A percentile compares a stretch with the other conserved stretches of the same genome.
These are phyloP conservation scores for Nomia melanderi DNA, from an alignment of 1,140 invertebrate species.

Conservation along the genomic window DNA sequence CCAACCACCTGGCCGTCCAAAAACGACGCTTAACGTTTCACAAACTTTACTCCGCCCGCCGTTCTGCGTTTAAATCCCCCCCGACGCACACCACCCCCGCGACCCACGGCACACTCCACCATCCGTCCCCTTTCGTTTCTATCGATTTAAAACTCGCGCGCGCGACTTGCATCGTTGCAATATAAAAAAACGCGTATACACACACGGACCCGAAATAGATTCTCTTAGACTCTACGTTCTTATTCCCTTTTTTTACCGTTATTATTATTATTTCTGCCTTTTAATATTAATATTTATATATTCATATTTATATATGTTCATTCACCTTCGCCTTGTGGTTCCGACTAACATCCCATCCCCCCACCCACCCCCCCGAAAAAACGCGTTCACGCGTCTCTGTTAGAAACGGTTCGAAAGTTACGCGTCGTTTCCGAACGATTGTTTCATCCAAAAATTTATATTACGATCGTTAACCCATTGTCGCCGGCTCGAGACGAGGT, in stretches of 20 bases:
- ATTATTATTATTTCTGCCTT: slow-evolving; percentile 38
- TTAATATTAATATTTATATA: slow-evolving; percentile 40
- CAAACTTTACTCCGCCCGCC: background rate
- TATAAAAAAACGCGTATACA: slow-evolving; percentile 77
- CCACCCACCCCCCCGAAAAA: too few relatives aligned
- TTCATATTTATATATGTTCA: slow-evolving; percentile 46
- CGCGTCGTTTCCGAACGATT: too few relatives aligned
- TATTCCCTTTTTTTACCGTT: slow-evolving; percentile 20
- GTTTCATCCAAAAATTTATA: too few relatives aligned
- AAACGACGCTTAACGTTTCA: slow-evolving; percentile 6
- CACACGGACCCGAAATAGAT: slow-evolving; percentile 72
- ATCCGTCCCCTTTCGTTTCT: slow-evolving; percentile 1
- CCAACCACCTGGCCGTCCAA: slow-evolving; percentile 6
- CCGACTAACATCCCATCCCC: too few relatives aligned
- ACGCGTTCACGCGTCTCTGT: too few relatives aligned
- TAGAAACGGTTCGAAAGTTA: too few relatives aligned
- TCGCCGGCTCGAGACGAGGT: slow-evolving; percentile 37
- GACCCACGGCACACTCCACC: background rate
- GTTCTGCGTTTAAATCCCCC: too few relatives aligned
- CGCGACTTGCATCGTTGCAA: slow-evolving; percentile 60
- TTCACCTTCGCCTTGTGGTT: background rate
- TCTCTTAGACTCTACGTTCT: slow-evolving; percentile 43
- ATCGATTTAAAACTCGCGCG: slow-evolving; percentile 44
- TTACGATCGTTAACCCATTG: too few relatives aligned
- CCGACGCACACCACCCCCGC: background rate